Evolutionary conservation across 2,888 invertebrate species (phyloP).

Genomic region (Acanthococcus lagerstroemiae): DNA sequence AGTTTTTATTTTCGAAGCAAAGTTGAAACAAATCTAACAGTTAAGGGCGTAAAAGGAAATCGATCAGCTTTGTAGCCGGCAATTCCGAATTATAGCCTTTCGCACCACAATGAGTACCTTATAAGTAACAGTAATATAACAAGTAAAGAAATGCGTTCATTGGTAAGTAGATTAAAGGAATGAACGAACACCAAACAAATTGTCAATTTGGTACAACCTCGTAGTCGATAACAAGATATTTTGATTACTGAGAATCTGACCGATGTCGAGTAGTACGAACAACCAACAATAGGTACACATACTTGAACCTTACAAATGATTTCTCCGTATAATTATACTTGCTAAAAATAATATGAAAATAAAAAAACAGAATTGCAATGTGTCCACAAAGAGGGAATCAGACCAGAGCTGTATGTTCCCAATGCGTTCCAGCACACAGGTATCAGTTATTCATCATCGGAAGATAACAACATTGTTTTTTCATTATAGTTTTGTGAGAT

Average conservation of each 20-base stretch:
- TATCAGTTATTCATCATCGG: constrained; percentile 74
- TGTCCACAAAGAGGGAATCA: no score
- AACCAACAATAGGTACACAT: no score
- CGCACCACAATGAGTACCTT: no score
- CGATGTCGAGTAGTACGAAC: no score
- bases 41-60: not conserved
- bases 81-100: not conserved
- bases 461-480: constrained; percentile 89
- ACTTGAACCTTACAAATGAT: no score
- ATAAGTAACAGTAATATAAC: not conserved
- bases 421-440: no score
- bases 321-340: not conserved
- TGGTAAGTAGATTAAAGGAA: not conserved
- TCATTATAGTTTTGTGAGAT: constrained; percentile 83
- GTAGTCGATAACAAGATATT: no score
- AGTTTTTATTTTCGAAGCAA: not conserved
- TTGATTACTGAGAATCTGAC: no score
- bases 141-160: not conserved
- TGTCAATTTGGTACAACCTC: not conserved
- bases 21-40: not conserved
- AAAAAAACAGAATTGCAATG: no score
- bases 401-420: no score
- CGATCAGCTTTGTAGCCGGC: not conserved
- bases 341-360: not conserved
- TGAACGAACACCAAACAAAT: not conserved